Evolutionary conservation across 2,797 vertebrate species (phyloP).

Genomic region (Hippocampus kuda): DNA sequence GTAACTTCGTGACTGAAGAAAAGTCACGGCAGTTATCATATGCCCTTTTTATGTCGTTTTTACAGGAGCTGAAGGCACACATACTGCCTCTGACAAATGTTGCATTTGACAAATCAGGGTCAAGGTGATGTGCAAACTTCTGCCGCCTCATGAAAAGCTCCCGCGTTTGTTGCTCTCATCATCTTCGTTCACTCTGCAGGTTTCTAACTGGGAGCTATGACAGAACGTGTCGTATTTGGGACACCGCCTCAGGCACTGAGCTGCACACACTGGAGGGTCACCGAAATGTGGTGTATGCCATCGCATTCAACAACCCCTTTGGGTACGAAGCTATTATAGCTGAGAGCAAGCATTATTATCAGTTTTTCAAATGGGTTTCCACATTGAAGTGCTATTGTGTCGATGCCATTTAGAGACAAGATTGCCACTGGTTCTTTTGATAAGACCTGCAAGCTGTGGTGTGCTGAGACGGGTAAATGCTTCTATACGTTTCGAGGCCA

Average conservation of each 20-base stretch:
- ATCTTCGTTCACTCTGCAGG: constrained; percentile 53
- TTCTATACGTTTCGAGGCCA: constrained; percentile 87
- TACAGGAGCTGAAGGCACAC: constrained; percentile 83
- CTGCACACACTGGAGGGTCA: constrained; percentile 79
- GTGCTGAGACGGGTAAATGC: constrained; percentile 82
- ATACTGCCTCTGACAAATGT: constrained; percentile 88
- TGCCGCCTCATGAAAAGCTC: not conserved
- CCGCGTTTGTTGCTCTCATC: not conserved
- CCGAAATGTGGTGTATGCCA: constrained; percentile 85
- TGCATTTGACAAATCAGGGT: constrained; percentile 97
- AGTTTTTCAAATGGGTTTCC: not conserved
- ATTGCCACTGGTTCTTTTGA: constrained; percentile 96
- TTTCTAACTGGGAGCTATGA: constrained; percentile 99
- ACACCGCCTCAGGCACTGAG: constrained; percentile 80
- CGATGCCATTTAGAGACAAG: constrained; percentile 73
- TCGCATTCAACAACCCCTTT: constrained; percentile 96
- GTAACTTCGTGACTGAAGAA: not conserved
- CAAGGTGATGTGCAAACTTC: constrained; percentile 65
- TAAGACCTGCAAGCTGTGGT: constrained; percentile 94
- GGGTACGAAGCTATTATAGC: constrained; percentile 64
- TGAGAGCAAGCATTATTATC: not conserved
- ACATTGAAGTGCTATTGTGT: constrained; percentile 9
- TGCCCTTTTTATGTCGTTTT: constrained; percentile 17
- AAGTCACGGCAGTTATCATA: not conserved
- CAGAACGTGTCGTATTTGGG: constrained; percentile 91